These are phyloP conservation scores for Alfaro cultratus DNA, from an alignment of 2,797 vertebrate species.

Conservation along the genomic window DNA sequence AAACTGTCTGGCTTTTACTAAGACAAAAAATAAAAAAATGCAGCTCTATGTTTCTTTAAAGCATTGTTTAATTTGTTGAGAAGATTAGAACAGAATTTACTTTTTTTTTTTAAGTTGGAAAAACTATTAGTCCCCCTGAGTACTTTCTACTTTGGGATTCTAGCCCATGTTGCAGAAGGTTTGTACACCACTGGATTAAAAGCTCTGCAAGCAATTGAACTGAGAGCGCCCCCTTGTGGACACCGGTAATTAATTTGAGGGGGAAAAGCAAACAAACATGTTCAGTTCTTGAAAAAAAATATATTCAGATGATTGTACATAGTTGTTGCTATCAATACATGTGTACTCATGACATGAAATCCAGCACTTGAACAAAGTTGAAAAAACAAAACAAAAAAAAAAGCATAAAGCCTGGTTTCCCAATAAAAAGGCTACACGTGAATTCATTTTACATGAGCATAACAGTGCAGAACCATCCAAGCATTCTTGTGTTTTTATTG, in stretches of 20 bases:
- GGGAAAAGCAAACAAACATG: neutral
- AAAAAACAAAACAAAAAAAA: slow-evolving; percentile 4
- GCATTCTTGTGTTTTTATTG: neutral
- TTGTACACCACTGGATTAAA: neutral
- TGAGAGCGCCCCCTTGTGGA: neutral
- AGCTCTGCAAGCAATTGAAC: neutral
- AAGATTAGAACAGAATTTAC: too few relatives aligned
- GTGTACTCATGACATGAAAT: slow-evolving; percentile 16
- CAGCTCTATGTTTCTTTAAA: too few relatives aligned
- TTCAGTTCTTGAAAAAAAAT: neutral
- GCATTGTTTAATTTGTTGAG: too few relatives aligned
- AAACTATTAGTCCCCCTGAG: too few relatives aligned
- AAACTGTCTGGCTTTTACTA: too few relatives aligned
- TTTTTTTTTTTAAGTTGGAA: too few relatives aligned
- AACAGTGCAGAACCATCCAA: slow-evolving; percentile 1
- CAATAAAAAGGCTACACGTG: slow-evolving; percentile 16
- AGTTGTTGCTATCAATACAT: slow-evolving; percentile 15
- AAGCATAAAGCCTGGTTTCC: neutral
- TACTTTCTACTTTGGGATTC: too few relatives aligned
- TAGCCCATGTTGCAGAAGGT: too few relatives aligned
- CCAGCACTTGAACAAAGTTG: slow-evolving; percentile 16
- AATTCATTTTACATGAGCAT: neutral
- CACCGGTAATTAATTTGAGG: neutral
- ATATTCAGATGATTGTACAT: slow-evolving; percentile 35
- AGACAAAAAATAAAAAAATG: too few relatives aligned